Evolutionary conservation across 2,888 invertebrate genomes (phyloP).

Genomic region (Heterodera filipjevi): DNA sequence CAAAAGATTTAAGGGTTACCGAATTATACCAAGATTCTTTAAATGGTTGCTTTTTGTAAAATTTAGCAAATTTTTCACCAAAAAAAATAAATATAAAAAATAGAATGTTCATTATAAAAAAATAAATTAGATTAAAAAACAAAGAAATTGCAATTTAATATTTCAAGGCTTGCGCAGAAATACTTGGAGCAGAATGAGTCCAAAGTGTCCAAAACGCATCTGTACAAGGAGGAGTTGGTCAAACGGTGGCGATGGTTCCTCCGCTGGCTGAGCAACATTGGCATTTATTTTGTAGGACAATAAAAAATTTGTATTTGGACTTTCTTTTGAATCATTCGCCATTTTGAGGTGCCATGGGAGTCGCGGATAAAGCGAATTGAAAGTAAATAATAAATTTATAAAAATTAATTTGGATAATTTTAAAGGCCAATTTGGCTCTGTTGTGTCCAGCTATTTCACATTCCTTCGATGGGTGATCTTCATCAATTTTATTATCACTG

Average conservation of each 20-base stretch:
- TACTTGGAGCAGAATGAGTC: constrained; percentile 66
- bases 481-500: constrained; percentile 87
- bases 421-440: constrained; percentile 88
- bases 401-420: constrained; percentile 26
- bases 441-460: constrained; percentile 96
- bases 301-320: background rate
- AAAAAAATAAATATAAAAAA: background rate
- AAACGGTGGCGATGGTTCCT: constrained; percentile 51
- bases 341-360: constrained; percentile 82
- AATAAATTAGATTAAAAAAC: constrained; percentile 17
- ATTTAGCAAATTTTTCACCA: no score
- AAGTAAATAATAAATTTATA: constrained; percentile 68
- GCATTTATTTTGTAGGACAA: constrained; percentile 75
- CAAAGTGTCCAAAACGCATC: constrained; percentile 64
- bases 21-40: no score
- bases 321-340: background rate
- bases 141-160: background rate
- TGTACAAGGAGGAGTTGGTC: constrained; percentile 65
- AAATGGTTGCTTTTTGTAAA: no score
- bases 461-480: constrained; percentile 94
- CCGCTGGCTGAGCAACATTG: constrained; percentile 73
- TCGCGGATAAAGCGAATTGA: constrained; percentile 92
- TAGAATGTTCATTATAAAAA: constrained; percentile 5
- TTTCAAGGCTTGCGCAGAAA: constrained; percentile 65
- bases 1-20: no score